Evolutionary conservation across 2,797 vertebrate species (phyloP), one percentile per base, ranked within the genome.

Genomic region (Orestias chungarensis): DNA sequence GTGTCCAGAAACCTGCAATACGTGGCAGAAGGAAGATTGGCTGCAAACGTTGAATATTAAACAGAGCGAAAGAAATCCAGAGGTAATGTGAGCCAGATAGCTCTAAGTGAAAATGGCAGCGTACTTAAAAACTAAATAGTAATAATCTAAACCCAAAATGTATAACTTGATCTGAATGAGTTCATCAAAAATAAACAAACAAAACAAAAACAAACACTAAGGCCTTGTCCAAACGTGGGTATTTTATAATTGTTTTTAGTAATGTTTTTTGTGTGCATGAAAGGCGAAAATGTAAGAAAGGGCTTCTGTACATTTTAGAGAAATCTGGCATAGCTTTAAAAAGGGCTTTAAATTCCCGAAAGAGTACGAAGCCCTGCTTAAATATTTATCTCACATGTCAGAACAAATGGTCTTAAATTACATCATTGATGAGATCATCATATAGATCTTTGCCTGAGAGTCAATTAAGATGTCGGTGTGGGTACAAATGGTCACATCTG

Each of bases 1-100:
- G 64, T 76, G 73, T 88, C 91, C 82, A 80, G 86, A 91, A 81
- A 70, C 68, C 77, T 74, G 17, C 20, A 59, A 20, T 20, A 18
- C 33, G 20, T 20, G 73, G 27, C 66, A 71, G 64, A 64, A 44
- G 47, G 49, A 52, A 44, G 55, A 52, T 3, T 1, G 1, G 12
- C 11, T 25, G n/a, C n/a, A 25, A 12, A 40, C 0, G 6, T 40
- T 5, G 11, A 62, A 23, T 7, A 40, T 62, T 35, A 40, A 10
- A 38, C 59, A 3, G 23, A 1, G 11, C 15, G 20, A 25, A 38
- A 6, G 23, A 40, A n/a, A 23, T 33, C 18, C 31, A 20, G 55
- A 20, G 35, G 57, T 40, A 38, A 61, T n/a, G n/a, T n/a, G n/a
- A n/a, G n/a, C n/a, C n/a, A n/a, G 55, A 20, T 15, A 33, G 8